A percentile compares a stretch with the other conserved stretches of the same genome.
Conservation (phyloP, 37 sponge, comb jelly and placozoan species). For the Eunapius fragilis region DNA sequence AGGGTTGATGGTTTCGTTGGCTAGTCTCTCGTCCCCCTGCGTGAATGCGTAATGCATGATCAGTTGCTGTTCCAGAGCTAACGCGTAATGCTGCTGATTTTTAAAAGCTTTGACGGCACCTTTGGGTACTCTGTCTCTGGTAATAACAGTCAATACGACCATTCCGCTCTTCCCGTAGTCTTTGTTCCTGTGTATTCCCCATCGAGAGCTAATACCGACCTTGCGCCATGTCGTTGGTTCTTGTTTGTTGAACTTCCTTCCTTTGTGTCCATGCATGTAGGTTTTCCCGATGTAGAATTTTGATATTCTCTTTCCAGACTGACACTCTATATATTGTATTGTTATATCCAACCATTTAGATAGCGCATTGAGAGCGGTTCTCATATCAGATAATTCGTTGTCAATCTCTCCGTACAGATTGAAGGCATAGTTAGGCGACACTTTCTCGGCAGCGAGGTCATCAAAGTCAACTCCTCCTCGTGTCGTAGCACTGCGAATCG, state of each 20-base stretch:
- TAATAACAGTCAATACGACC: background rate
- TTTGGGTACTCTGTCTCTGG: background rate
- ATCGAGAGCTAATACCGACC: background rate
- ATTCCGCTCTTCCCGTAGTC: conserved; percentile 9
- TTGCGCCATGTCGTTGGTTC: conserved; percentile 7
- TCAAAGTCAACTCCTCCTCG: too few species aligned
- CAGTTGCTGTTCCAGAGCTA: background rate
- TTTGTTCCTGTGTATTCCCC: background rate
- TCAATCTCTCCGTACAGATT: too few species aligned
- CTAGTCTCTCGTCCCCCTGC: background rate
- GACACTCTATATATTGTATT: too few species aligned
- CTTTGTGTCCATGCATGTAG: background rate
- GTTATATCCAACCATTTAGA: too few species aligned
- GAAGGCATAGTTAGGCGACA: too few species aligned
- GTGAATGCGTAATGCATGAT: background rate
- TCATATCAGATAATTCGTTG: background rate
- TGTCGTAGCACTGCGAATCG: too few species aligned
- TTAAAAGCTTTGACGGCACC: too few species aligned
- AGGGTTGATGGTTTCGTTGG: background rate
- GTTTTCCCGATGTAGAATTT: conserved; percentile 12
- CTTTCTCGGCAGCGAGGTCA: too few species aligned
- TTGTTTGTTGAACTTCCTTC: background rate
- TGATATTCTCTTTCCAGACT: background rate
- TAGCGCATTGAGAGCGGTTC: background rate
- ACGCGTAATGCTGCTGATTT: background rate